These are phyloP conservation scores for Meteorus cinctellus DNA, from an alignment of 2,888 invertebrate genomes.

Conservation along the genomic window DNA sequence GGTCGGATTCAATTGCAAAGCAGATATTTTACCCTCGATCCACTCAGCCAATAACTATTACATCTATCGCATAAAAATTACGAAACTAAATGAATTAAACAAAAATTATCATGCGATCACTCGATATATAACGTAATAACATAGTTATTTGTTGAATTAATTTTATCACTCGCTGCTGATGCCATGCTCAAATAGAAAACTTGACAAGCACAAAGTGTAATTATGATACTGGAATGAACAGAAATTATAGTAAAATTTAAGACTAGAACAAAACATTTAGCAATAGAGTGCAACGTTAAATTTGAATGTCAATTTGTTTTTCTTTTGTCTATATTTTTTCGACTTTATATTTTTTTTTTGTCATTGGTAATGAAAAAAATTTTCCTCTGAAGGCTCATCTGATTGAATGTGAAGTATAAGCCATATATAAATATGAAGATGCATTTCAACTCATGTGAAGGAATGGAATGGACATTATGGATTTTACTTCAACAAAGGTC, in stretches of 20 bases:
- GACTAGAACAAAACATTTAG: conserved; percentile 17
- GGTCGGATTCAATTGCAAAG: neutral
- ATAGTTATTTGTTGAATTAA: conserved; percentile 11
- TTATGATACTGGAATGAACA: neutral
- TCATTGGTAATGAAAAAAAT: neutral
- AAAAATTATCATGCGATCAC: conserved; percentile 26
- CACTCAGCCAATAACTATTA: conserved; percentile 1
- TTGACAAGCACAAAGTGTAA: conserved; percentile 39
- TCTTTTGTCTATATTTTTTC: neutral
- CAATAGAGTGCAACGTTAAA: conserved; percentile 17
- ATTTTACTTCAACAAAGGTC: conserved; percentile 36
- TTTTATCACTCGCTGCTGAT: conserved; percentile 60
- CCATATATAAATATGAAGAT: conserved; percentile 1
- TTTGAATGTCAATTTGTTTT: neutral
- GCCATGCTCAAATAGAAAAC: conserved; percentile 65
- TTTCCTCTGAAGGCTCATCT: neutral
- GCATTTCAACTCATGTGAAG: conserved; percentile 13
- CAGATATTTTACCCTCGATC: conserved; percentile 3
- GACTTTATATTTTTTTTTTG: conserved; percentile 21
- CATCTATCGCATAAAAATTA: conserved; percentile 17
- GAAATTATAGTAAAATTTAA: conserved; percentile 47
- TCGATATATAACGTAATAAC: conserved; percentile 13
- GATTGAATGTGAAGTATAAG: neutral
- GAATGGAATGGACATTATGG: conserved; percentile 45
- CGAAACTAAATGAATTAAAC: conserved; percentile 1